These are phyloP conservation scores for Threskiornis aethiopicus DNA, from an alignment of 2,797 vertebrate genomes.

Conservation along the genomic window DNA sequence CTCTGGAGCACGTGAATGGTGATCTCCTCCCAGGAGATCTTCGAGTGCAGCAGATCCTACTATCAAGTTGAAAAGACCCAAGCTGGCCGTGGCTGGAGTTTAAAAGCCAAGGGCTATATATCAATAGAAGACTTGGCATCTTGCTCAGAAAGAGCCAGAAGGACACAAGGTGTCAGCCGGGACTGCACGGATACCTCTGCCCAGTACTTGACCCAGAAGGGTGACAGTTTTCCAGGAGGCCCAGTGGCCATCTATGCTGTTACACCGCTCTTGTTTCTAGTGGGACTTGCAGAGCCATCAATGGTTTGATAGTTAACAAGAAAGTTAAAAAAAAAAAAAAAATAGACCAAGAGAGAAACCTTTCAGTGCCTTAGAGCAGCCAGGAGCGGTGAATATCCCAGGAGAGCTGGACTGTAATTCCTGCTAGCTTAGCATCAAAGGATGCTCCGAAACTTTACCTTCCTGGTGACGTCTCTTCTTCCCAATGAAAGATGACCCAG, in stretches of 20 bases:
- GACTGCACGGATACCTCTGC: neutral
- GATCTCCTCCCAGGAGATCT: neutral
- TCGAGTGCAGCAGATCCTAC: neutral
- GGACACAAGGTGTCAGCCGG: neutral
- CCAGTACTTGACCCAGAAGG: neutral
- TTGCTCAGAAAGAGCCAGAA: neutral
- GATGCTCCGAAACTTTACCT: constrained; percentile 52
- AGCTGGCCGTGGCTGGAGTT: neutral
- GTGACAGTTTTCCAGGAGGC: neutral
- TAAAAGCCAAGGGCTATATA: neutral
- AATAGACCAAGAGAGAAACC: neutral
- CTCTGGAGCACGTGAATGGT: neutral
- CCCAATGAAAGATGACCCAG: constrained; percentile 53
- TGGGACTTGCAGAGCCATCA: neutral
- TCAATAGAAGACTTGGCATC: neutral
- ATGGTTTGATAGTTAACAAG: neutral
- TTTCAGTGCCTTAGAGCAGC: neutral
- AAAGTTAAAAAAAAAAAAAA: neutral
- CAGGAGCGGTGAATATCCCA: neutral
- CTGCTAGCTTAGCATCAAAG: constrained; percentile 61
- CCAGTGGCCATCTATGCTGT: neutral
- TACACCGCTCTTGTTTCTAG: neutral
- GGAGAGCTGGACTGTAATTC: constrained; percentile 47
- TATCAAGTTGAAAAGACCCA: neutral
- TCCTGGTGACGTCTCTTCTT: constrained; percentile 43